Evolutionary conservation across 35 echinoderm and acorn worm genomes (phyloP), one percentile per base, ranked within the genome.

Genomic region (Lytechinus variegatus): DNA sequence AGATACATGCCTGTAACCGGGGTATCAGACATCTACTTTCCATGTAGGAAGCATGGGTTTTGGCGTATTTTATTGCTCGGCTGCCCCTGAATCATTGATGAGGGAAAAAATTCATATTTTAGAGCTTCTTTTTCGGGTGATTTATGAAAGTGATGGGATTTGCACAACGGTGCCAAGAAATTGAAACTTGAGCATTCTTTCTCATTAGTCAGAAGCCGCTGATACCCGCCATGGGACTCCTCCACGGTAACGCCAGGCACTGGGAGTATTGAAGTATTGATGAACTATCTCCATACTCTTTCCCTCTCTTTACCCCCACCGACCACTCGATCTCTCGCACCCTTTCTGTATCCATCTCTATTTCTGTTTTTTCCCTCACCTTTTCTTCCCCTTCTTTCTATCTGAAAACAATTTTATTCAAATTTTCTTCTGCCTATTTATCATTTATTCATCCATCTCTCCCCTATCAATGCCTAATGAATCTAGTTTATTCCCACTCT

Each of bases 61-160:
- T 27, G 54, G 29, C n/a, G 92, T 57, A 93, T 93, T 93, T 57
- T 93, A 54, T 93, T 93, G 54, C 92, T 10, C 92, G 52, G 55
- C 52, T 93, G 54, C 21, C 55, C 53, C 92, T 93, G 92, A 93
- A 93, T 93, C 92, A 93, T 93, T 93, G 54, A 93, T 93, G 92
- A 57, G 55, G 91, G 53, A 93, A 51, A 51, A 93, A 54, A 93
- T 54, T 57, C 55, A 93, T 93, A 93, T 93, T 93, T 93, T 93
- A 93, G 92, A 93, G 55, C 53, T 90, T 93, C 55, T 93, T 93
- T 93, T 93, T 55, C 92, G 55, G 92, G 92, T 93, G 92, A 93
- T 93, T 93, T 93, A 93, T 93, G 92, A 57, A 93, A 93, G 92
- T 93, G 92, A 93, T 93, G 92, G 92, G 55, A 54, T 93, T 93